phyloP scores from a whole-genome alignment of 1,140 invertebrate species.

The Drosophila arawakana region DNA sequence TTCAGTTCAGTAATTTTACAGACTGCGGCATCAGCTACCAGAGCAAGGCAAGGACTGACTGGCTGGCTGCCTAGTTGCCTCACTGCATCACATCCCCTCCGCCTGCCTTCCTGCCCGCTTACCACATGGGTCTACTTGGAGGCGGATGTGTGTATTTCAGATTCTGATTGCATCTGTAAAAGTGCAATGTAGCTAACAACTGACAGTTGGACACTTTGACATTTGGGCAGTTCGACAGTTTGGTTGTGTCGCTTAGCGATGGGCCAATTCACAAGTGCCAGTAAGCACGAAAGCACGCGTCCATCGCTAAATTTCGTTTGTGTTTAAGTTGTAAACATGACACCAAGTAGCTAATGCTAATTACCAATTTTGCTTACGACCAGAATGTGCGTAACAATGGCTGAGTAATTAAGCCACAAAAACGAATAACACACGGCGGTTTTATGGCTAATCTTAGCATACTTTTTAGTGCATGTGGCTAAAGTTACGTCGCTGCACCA shows the following conservation, averaged over 20 bases:
- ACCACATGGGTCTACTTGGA: constrained; percentile 10
- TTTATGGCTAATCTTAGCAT: constrained; percentile 21
- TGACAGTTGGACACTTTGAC: constrained; percentile 38
- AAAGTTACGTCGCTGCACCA: constrained; percentile 4
- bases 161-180: constrained; percentile 69
- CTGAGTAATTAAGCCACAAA: constrained; percentile 25
- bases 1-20: constrained; percentile 78
- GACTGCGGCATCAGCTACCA: constrained; percentile 74
- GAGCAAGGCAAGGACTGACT: constrained; percentile 32
- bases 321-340: neutral
- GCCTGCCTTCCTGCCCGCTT: neutral
- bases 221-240: constrained; percentile 32
- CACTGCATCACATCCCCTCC: too few species aligned
- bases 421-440: neutral
- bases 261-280: too few species aligned
- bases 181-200: constrained; percentile 42
- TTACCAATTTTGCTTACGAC: constrained; percentile 21
- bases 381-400: constrained; percentile 18
- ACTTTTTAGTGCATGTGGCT: constrained; percentile 29
- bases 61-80: constrained; percentile 5
- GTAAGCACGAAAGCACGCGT: too few species aligned
- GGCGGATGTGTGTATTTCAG: constrained; percentile 45
- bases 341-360: constrained; percentile 28
- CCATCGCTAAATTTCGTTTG: neutral
- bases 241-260: constrained; percentile 7